Percentiles rank a stretch among this genome's conserved stretches.
These are phyloP conservation scores for Agriopis leucophaearia DNA, from an alignment of 2,888 invertebrate species.

Conservation along the genomic window DNA sequence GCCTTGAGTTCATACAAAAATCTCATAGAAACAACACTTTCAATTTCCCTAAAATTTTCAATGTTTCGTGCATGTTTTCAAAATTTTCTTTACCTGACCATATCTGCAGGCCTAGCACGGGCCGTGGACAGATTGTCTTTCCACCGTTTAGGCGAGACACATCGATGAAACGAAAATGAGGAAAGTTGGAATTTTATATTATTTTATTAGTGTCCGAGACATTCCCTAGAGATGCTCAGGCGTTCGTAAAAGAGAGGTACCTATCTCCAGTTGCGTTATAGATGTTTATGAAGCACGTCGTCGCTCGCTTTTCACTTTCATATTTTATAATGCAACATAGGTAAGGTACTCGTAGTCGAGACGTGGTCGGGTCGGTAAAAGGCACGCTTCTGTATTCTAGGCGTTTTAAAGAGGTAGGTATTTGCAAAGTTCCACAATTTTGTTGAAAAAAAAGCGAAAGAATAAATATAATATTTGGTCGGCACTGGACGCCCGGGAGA, in stretches of 20 bases:
- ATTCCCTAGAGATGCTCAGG: slow-evolving; percentile 38
- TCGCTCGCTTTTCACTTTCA: slow-evolving; percentile 42
- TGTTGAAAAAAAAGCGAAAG: no score
- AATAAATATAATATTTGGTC: no score
- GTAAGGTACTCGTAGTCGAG: slow-evolving; percentile 1
- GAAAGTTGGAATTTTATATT: no score
- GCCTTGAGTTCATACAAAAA: no score
- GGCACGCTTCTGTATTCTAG: neutral
- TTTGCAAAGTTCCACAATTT: neutral
- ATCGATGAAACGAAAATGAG: neutral
- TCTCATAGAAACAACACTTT: no score
- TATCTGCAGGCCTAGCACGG: no score
- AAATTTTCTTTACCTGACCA: no score
- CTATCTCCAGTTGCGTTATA: slow-evolving; percentile 49
- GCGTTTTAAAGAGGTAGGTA: neutral
- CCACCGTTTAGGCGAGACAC: no score
- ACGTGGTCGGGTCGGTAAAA: slow-evolving; percentile 5
- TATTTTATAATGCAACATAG: slow-evolving; percentile 27
- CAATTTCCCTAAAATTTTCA: no score
- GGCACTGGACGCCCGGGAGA: no score
- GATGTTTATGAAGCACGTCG: slow-evolving; percentile 38
- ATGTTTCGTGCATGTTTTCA: no score
- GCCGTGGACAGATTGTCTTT: no score
- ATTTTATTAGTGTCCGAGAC: slow-evolving; percentile 18
- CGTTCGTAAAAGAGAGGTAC: slow-evolving; percentile 40